Conservation (phyloP, 2,888 invertebrate species). For the Emmelina monodactyla region DNA sequence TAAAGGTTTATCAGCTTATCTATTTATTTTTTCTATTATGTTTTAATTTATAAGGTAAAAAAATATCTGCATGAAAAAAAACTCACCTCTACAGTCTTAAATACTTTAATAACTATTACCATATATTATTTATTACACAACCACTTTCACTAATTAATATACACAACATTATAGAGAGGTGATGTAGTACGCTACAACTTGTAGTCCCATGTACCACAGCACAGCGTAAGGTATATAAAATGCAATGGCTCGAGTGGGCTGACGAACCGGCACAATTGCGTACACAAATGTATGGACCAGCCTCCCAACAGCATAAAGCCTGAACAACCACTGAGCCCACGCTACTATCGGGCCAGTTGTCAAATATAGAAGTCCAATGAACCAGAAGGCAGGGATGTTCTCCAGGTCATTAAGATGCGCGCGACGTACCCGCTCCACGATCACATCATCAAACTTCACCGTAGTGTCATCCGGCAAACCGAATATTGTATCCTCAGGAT, state of each 20-base stretch:
- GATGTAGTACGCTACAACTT: constrained; percentile 30
- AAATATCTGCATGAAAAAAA: no score
- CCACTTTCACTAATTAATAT: background rate
- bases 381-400: constrained; percentile 72
- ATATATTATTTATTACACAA: no score
- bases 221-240: constrained; percentile 30
- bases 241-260: constrained; percentile 52
- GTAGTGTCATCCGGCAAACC: constrained; percentile 23
- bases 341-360: constrained; percentile 60
- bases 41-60: no score
- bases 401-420: constrained; percentile 77
- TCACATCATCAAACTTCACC: constrained; percentile 39
- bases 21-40: no score
- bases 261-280: constrained; percentile 66
- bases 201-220: constrained; percentile 39
- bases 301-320: constrained; percentile 63
- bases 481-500: constrained; percentile 34
- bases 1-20: no score
- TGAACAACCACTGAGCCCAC: constrained; percentile 41
- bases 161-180: constrained; percentile 21
- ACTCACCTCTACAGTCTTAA: no score
- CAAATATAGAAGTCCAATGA: constrained; percentile 67
- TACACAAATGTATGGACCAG: constrained; percentile 72
- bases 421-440: constrained; percentile 44
- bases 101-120: no score